A percentile compares a stretch with the other conserved stretches of the same genome.
Conservation (phyloP, 2,888 invertebrate genomes). For the Parthenolecanium corni region DNA sequence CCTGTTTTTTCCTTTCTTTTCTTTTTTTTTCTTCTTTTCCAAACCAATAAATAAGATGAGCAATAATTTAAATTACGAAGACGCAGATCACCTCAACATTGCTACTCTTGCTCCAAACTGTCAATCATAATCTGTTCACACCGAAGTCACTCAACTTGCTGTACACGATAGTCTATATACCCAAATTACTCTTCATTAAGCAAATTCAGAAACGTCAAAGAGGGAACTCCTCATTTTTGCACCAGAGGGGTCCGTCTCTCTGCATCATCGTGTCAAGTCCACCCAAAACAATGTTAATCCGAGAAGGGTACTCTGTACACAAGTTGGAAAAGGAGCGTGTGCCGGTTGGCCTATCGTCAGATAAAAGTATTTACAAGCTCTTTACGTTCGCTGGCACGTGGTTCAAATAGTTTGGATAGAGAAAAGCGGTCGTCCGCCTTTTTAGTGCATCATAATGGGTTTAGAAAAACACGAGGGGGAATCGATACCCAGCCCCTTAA, state of each 20-base stretch:
- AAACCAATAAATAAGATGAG: too few species aligned
- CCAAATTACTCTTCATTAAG: constrained; percentile 18
- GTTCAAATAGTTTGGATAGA: constrained; percentile 16
- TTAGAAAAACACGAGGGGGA: constrained; percentile 17
- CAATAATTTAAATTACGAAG: too few species aligned
- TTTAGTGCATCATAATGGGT: constrained; percentile 11
- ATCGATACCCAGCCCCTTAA: not conserved
- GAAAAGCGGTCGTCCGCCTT: constrained; percentile 14
- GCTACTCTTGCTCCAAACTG: too few species aligned
- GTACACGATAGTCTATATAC: too few species aligned
- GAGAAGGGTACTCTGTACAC: constrained; percentile 4
- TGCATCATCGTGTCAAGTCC: too few species aligned
- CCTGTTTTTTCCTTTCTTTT: too few species aligned
- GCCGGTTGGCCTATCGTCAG: constrained; percentile 13
- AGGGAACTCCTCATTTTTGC: too few species aligned
- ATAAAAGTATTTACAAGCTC: constrained; percentile 28
- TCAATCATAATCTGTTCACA: too few species aligned
- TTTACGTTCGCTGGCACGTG: constrained; percentile 23
- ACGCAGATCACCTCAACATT: too few species aligned
- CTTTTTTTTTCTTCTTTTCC: too few species aligned
- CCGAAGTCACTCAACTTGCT: too few species aligned
- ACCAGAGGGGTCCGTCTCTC: too few species aligned
- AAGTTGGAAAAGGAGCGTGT: not conserved
- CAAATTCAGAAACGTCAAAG: constrained; percentile 17
- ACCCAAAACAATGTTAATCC: constrained; percentile 12